Percentiles rank a stretch among this genome's conserved stretches.
phyloP scores from a whole-genome alignment of 2,888 invertebrate species.

The Caenorhabditis sp. region DNA sequence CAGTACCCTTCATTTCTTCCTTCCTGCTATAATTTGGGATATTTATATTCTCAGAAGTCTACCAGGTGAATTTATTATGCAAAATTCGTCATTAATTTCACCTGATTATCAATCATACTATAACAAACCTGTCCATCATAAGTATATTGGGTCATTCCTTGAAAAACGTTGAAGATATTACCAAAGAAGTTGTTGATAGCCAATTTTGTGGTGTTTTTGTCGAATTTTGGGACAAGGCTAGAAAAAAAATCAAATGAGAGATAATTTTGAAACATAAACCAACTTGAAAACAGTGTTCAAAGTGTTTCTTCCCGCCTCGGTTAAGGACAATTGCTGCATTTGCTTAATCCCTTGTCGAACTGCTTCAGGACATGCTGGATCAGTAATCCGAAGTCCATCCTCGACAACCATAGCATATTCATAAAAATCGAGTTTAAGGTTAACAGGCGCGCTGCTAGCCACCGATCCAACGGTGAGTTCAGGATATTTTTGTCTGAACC shows the following conservation, averaged over 20 bases:
- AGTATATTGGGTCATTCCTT: conserved; percentile 68
- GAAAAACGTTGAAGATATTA: conserved; percentile 57
- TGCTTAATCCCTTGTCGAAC: conserved; percentile 35
- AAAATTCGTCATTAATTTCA: conserved; percentile 1
- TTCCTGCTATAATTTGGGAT: not conserved
- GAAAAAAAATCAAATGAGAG: conserved; percentile 8
- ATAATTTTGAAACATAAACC: not conserved
- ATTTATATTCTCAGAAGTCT: too few relatives aligned
- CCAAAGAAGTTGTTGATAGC: conserved; percentile 62
- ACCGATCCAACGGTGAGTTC: conserved; percentile 55
- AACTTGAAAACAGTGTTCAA: conserved; percentile 49
- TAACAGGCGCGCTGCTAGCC: conserved; percentile 55
- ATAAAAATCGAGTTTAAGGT: conserved; percentile 55
- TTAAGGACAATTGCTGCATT: conserved; percentile 47
- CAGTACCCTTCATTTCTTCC: too few relatives aligned
- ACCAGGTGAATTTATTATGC: conserved; percentile 1
- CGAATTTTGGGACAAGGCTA: conserved; percentile 54
- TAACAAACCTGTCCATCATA: conserved; percentile 60
- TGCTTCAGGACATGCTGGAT: conserved; percentile 35
- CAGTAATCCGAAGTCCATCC: conserved; percentile 44
- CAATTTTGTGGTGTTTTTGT: conserved; percentile 45
- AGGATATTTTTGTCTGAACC: conserved; percentile 61
- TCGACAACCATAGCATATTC: conserved; percentile 63
- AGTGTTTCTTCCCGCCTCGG: conserved; percentile 42
- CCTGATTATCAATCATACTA: too few relatives aligned